Evolutionary conservation across 35 echinoderm and acorn worm genomes (phyloP).

Genomic region (Hemicentrotus pulcherrimus): DNA sequence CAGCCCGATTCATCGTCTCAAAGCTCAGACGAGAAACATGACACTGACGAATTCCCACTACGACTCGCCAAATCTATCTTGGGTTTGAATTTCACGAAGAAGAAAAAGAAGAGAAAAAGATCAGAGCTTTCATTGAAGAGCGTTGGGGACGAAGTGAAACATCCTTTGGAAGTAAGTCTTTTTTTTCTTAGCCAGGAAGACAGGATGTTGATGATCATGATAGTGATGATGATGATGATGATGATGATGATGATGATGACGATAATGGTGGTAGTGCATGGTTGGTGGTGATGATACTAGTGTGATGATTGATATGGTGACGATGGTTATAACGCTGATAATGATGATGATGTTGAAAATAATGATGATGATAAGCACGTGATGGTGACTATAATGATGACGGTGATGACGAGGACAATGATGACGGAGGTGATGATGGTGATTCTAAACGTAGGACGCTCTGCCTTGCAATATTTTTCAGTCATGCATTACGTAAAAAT

Average conservation of each 20-base stretch:
- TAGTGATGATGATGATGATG: neutral
- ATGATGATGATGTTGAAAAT: neutral
- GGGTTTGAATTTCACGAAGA: neutral
- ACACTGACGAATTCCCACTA: neutral
- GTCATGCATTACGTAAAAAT: too few species aligned
- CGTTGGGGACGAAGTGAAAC: neutral
- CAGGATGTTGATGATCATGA: neutral
- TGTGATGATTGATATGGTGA: neutral
- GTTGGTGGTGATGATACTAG: neutral
- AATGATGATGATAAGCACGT: neutral
- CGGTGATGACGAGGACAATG: too few species aligned
- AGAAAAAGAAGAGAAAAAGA: neutral
- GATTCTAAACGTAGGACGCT: too few species aligned
- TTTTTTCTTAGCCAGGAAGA: neutral
- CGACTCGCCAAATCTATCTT: neutral
- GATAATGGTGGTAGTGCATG: neutral
- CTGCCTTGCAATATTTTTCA: too few species aligned
- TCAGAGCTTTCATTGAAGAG: neutral
- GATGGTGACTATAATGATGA: neutral
- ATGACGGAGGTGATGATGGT: too few species aligned
- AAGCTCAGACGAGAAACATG: neutral
- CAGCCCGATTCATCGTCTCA: neutral
- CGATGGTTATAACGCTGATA: neutral
- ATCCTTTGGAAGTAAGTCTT: neutral
- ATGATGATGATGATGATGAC: neutral